These are phyloP conservation scores for Lampris megalopsis DNA, from an alignment of 2,113 vertebrate genomes.

Conservation along the genomic window DNA sequence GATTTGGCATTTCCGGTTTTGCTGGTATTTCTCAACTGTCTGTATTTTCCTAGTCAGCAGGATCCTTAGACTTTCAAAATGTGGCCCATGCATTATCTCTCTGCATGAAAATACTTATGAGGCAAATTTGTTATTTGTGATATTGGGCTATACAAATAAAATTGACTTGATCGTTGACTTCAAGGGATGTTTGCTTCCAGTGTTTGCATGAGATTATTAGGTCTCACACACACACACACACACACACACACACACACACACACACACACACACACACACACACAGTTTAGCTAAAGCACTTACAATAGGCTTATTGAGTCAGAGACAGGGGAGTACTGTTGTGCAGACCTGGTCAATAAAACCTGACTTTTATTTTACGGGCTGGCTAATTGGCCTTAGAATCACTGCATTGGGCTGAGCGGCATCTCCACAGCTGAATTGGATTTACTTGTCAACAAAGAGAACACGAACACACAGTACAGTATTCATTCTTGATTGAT, in stretches of 20 bases:
- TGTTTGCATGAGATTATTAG: not conserved
- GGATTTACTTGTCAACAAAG: constrained; percentile 29
- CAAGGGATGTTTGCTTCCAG: no score
- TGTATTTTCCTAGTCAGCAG: no score
- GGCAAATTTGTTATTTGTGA: no score
- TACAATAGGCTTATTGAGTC: not conserved
- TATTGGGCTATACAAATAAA: no score
- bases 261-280: no score
- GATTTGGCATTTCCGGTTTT: no score
- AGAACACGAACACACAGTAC: not conserved
- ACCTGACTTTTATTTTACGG: constrained; percentile 47
- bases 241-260: no score
- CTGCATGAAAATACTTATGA: no score
- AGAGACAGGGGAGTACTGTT: not conserved
- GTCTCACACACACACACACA: not conserved
- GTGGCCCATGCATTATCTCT: no score
- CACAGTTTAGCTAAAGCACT: not conserved
- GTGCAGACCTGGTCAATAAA: constrained; percentile 46
- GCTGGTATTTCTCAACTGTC: no score
- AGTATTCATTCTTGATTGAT: not conserved
- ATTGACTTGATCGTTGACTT: no score
- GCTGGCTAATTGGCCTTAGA: constrained; percentile 54
- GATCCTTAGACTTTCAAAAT: no score
- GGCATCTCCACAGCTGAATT: constrained; percentile 13
- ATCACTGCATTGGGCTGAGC: constrained; percentile 21